A percentile compares a stretch with the other conserved stretches of the same genome.
phyloP scores from a whole-genome alignment of 2,888 invertebrate species.

The Polia nebulosa region DNA sequence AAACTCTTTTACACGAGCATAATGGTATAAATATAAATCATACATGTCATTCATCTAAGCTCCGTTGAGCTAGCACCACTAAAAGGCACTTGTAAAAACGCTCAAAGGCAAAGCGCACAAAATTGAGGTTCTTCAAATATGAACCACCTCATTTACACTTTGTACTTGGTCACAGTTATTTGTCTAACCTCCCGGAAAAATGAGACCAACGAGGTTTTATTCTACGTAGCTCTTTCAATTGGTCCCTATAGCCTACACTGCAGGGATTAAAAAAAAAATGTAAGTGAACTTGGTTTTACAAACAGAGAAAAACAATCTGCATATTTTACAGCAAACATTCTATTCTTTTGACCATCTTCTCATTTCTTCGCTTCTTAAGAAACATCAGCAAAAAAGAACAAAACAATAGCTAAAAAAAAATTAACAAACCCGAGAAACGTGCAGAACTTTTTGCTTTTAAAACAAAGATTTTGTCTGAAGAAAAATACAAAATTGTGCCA shows the following conservation, averaged over 20 bases:
- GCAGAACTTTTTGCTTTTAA: constrained; percentile 33
- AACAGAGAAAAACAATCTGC: background rate
- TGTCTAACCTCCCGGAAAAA: constrained; percentile 15
- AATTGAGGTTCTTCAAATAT: constrained; percentile 41
- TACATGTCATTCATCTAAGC: too few species aligned
- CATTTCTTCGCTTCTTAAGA: constrained; percentile 17
- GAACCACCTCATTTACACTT: constrained; percentile 18
- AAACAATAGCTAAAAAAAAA: background rate
- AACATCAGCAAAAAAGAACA: background rate
- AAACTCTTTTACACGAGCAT: too few species aligned
- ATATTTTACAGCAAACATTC: background rate
- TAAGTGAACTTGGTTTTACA: background rate
- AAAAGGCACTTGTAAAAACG: background rate
- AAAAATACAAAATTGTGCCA: constrained; percentile 49
- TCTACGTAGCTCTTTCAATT: background rate
- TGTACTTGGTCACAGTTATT: background rate
- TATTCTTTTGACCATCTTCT: background rate
- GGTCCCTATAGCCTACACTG: background rate
- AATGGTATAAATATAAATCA: too few species aligned
- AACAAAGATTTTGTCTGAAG: constrained; percentile 50
- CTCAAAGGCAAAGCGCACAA: background rate
- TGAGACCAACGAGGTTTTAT: background rate
- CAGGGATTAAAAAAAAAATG: background rate
- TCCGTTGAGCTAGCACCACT: background rate
- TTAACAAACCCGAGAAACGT: constrained; percentile 22